A percentile compares a stretch with the other conserved stretches of the same genome.
Conservation (phyloP, 2,113 vertebrate genomes). For the Gymnarchus niloticus region DNA sequence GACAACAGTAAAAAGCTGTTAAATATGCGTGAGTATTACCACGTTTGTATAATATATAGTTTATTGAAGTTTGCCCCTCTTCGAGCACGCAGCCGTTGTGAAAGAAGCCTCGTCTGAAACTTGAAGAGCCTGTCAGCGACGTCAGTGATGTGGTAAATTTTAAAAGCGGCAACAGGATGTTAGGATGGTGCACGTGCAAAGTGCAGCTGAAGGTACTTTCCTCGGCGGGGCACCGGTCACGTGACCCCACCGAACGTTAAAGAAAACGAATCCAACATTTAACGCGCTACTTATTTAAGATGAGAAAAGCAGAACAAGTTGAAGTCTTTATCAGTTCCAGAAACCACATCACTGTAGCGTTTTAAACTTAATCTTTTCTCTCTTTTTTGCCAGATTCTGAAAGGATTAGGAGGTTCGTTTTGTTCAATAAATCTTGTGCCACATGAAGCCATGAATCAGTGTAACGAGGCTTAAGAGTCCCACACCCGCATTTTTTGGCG, state of each 20-base stretch:
- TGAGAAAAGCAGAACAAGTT: background rate
- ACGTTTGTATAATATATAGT: background rate
- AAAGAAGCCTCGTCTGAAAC: no score
- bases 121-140: background rate
- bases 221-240: constrained; percentile 23
- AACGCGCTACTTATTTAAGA: background rate
- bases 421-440: background rate
- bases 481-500: background rate
- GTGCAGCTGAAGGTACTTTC: constrained; percentile 36
- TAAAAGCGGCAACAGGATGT: constrained; percentile 40
- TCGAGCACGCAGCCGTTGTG: no score
- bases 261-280: background rate
- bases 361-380: background rate
- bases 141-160: constrained; percentile 28
- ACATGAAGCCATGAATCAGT: background rate
- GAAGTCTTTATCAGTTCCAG: background rate
- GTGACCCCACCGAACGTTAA: constrained; percentile 32
- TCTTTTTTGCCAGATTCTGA: background rate
- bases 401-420: background rate
- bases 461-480: background rate
- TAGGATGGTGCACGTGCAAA: constrained; percentile 36
- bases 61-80: background rate
- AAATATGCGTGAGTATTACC: background rate
- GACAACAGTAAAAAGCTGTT: background rate
- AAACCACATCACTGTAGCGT: background rate